A percentile compares a stretch with the other conserved stretches of the same genome.
phyloP scores from a whole-genome alignment of 2,797 vertebrate genomes.

The Chelonia mydas region DNA sequence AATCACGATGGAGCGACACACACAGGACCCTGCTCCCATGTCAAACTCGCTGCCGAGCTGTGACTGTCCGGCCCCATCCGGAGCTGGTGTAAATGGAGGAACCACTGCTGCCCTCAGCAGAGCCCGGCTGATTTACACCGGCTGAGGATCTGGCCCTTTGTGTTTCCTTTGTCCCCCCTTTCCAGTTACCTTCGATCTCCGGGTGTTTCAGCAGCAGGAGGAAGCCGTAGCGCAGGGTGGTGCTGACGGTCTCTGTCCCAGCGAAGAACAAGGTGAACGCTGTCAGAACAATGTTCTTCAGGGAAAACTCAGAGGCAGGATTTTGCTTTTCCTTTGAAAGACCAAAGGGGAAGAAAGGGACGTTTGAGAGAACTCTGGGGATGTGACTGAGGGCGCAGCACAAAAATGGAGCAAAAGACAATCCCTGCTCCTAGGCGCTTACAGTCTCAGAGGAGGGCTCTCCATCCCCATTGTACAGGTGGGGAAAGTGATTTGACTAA shows the following conservation, averaged over 20 bases:
- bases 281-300: conserved; percentile 36
- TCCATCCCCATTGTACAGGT: not conserved
- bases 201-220: conserved; percentile 48
- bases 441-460: not conserved
- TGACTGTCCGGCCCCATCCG: not conserved
- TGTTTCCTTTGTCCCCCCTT: no score
- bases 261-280: conserved; percentile 40
- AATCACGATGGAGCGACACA: not conserved
- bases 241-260: conserved; percentile 49
- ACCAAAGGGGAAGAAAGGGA: not conserved
- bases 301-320: conserved; percentile 67
- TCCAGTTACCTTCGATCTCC: conserved; percentile 35
- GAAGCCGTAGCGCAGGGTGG: conserved; percentile 41
- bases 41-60: not conserved
- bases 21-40: not conserved
- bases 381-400: not conserved
- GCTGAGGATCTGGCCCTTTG: accelerated
- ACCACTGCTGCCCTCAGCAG: no score
- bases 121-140: not conserved
- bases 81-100: not conserved
- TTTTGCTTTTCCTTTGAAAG: conserved; percentile 67
- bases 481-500: not conserved
- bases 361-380: no score
- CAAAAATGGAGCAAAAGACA: not conserved
- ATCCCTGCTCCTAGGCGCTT: not conserved